These are phyloP conservation scores for Sorex maritimensis DNA, from an alignment of 2,797 vertebrate species.

Conservation along the genomic window DNA sequence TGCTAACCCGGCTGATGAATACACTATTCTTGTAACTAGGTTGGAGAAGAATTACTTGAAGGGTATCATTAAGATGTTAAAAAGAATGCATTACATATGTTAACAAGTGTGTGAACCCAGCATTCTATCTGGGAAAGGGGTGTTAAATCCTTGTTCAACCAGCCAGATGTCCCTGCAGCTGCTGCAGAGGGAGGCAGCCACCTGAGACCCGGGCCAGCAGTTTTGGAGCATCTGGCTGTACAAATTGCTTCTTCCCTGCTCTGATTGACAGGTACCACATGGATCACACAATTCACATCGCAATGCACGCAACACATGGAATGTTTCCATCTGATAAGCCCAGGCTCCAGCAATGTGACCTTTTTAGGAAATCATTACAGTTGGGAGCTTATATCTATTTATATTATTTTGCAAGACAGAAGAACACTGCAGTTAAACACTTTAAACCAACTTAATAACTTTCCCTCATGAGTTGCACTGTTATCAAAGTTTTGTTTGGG, in stretches of 20 bases:
- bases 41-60: constrained; percentile 83
- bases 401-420: constrained; percentile 46
- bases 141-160: constrained; percentile 84
- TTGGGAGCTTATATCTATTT: constrained; percentile 33
- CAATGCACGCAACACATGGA: neutral
- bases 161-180: constrained; percentile 87
- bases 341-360: constrained; percentile 56
- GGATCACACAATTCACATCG: neutral
- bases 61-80: constrained; percentile 86
- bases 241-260: constrained; percentile 47
- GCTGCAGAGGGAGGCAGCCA: constrained; percentile 78
- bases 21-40: constrained; percentile 72
- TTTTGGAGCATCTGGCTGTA: constrained; percentile 71
- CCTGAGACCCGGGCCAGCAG: constrained; percentile 81
- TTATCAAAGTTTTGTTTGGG: constrained; percentile 17
- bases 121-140: constrained; percentile 83
- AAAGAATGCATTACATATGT: constrained; percentile 85
- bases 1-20: constrained; percentile 74
- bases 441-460: constrained; percentile 42
- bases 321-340: neutral
- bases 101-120: constrained; percentile 85
- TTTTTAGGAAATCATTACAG: neutral
- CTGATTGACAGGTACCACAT: constrained; percentile 39
- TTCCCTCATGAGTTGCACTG: constrained; percentile 49
- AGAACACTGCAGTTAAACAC: neutral